Evolutionary conservation across 2,888 invertebrate genomes (phyloP).

Genomic region (Heliconius aoede): DNA sequence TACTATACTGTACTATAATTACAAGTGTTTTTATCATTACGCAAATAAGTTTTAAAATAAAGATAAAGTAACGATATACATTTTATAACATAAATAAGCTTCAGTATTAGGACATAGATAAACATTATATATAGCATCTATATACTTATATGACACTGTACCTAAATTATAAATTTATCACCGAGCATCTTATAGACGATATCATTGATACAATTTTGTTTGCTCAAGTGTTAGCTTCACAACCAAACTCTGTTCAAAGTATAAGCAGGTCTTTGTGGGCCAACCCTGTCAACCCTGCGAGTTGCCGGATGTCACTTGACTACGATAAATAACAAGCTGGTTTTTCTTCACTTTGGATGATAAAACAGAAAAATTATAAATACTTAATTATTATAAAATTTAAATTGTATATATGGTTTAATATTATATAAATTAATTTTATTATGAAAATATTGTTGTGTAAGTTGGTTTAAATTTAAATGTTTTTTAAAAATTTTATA

Average conservation of each 20-base stretch:
- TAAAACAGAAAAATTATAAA: background rate
- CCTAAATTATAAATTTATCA: constrained; percentile 12
- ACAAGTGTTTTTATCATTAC: background rate
- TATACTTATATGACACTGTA: background rate
- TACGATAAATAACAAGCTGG: constrained; percentile 30
- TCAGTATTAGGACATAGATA: background rate
- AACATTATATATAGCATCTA: background rate
- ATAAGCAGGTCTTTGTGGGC: constrained; percentile 66
- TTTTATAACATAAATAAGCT: constrained; percentile 10
- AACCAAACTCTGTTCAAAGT: constrained; percentile 62
- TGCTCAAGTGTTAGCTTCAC: constrained; percentile 78
- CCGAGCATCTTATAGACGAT: background rate
- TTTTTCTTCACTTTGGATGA: background rate
- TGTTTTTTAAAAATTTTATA: background rate
- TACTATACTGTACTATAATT: background rate
- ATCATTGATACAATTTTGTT: constrained; percentile 55
- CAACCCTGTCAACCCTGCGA: constrained; percentile 59
- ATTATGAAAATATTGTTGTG: background rate
- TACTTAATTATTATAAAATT: background rate
- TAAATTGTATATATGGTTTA: too few relatives aligned
- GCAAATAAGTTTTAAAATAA: constrained; percentile 9
- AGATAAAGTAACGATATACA: background rate
- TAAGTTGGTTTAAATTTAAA: background rate
- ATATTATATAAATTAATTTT: background rate
- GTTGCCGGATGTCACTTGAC: constrained; percentile 59